Conservation (phyloP, 2,888 invertebrate genomes). For the Thecophora atra region DNA sequence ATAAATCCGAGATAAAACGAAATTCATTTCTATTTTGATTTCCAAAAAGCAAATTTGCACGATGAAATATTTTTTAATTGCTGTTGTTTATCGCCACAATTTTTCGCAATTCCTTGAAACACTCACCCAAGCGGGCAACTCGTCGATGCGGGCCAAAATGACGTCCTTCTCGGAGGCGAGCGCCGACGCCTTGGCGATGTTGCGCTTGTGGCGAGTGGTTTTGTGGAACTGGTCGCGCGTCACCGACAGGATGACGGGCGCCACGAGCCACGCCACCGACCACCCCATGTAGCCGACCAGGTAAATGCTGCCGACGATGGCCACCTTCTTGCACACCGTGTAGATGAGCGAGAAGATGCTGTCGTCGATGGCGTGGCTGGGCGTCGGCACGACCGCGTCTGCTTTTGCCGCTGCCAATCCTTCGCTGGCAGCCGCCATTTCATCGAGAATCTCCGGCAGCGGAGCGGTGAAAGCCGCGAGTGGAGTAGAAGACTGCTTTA, state of each 20-base stretch:
- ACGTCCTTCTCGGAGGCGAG: constrained; percentile 85
- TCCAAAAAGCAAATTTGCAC: too few species aligned
- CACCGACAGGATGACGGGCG: constrained; percentile 80
- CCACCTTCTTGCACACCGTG: constrained; percentile 74
- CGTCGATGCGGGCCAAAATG: constrained; percentile 85
- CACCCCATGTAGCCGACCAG: constrained; percentile 86
- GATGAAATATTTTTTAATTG: too few species aligned
- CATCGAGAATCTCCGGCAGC: constrained; percentile 8
- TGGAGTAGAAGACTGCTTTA: constrained; percentile 23
- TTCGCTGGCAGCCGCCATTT: constrained; percentile 44
- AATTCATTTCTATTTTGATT: too few species aligned
- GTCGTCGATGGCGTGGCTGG: constrained; percentile 46
- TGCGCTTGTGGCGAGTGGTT: constrained; percentile 76
- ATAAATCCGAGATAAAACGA: too few species aligned
- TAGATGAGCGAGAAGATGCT: constrained; percentile 72
- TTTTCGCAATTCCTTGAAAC: not conserved
- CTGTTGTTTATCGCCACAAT: too few species aligned
- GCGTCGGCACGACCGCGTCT: constrained; percentile 2
- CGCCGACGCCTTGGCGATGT: constrained; percentile 80
- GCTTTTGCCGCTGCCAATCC: constrained; percentile 41
- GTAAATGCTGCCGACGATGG: constrained; percentile 80
- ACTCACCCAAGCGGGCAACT: constrained; percentile 92
- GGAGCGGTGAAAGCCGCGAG: constrained; percentile 44
- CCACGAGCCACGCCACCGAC: constrained; percentile 81
- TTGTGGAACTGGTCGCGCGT: constrained; percentile 82